A percentile compares a stretch with the other conserved stretches of the same genome.
These are phyloP conservation scores for Macroramphosus scolopax DNA, from an alignment of 2,797 vertebrate genomes.

Conservation along the genomic window DNA sequence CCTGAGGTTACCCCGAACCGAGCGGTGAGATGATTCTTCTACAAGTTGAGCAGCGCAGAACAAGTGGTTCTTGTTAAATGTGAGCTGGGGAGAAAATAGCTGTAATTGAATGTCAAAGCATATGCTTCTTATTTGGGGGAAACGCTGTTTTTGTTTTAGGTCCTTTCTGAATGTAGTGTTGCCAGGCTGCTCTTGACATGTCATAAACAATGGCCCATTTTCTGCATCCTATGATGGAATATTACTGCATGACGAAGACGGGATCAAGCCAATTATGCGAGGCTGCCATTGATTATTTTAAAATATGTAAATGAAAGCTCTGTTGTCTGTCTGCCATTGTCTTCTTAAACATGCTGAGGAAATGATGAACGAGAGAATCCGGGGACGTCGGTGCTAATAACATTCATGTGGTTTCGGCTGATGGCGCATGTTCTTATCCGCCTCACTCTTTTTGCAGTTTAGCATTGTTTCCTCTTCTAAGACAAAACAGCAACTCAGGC, in stretches of 20 bases:
- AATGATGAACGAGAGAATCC: conserved; percentile 19
- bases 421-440: conserved; percentile 27
- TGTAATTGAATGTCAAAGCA: conserved; percentile 69
- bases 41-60: conserved; percentile 42
- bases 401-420: conserved; percentile 42
- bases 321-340: conserved; percentile 8
- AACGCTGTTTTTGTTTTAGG: conserved; percentile 43
- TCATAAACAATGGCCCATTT: conserved; percentile 56
- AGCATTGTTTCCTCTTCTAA: conserved; percentile 25
- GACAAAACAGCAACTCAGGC: conserved; percentile 5
- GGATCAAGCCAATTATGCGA: conserved; percentile 13
- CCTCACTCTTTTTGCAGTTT: conserved; percentile 1
- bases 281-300: conserved; percentile 16
- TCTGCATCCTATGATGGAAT: conserved; percentile 33
- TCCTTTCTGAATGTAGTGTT: conserved; percentile 53
- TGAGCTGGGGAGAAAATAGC: conserved; percentile 51
- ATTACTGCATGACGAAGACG: conserved; percentile 20
- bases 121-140: conserved; percentile 72
- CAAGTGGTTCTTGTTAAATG: conserved; percentile 71
- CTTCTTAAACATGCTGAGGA: not conserved
- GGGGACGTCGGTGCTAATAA: conserved; percentile 4
- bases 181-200: conserved; percentile 43
- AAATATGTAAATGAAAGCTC: conserved; percentile 22
- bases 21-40: conserved; percentile 45
- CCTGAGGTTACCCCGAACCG: conserved; percentile 46